Conservation (phyloP, 2,888 invertebrate genomes). For the Amorpha juglandis region DNA sequence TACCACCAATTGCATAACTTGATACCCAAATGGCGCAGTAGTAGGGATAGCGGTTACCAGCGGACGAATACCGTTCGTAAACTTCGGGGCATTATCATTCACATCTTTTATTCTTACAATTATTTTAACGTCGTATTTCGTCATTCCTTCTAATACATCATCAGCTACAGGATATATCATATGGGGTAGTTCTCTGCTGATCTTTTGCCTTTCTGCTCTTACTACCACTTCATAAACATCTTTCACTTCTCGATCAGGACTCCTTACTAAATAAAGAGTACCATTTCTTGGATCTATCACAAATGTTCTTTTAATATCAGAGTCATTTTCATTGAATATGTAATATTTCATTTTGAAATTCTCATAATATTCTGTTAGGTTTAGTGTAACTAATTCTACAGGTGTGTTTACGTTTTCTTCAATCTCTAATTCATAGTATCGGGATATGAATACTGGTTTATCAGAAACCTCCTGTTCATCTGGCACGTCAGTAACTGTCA, state of each 20-base stretch:
- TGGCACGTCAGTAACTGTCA: conserved; percentile 87
- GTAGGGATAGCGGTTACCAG: conserved; percentile 93
- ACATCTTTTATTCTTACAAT: conserved; percentile 90
- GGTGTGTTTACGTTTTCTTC: conserved; percentile 92
- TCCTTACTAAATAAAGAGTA: conserved; percentile 88
- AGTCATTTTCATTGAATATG: conserved; percentile 85
- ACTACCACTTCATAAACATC: conserved; percentile 86
- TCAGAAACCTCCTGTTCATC: conserved; percentile 81
- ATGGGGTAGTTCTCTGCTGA: conserved; percentile 88
- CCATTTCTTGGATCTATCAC: conserved; percentile 91
- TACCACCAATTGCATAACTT: conserved; percentile 90
- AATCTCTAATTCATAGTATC: conserved; percentile 92
- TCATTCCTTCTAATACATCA: conserved; percentile 88
- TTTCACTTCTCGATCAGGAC: conserved; percentile 89
- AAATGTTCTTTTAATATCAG: conserved; percentile 86
- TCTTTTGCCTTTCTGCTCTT: conserved; percentile 82
- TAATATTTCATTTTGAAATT: conserved; percentile 87
- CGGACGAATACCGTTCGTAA: conserved; percentile 89
- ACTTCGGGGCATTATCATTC: conserved; percentile 93
- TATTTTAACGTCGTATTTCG: conserved; percentile 91
- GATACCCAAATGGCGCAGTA: conserved; percentile 91
- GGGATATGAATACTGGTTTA: conserved; percentile 85
- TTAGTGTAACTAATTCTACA: conserved; percentile 89
- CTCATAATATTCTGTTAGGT: conserved; percentile 88
- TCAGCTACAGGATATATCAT: conserved; percentile 91